A percentile compares a stretch with the other conserved stretches of the same genome.
phyloP scores from a whole-genome alignment of 2,888 invertebrate genomes.

The Volucella zonaria region DNA sequence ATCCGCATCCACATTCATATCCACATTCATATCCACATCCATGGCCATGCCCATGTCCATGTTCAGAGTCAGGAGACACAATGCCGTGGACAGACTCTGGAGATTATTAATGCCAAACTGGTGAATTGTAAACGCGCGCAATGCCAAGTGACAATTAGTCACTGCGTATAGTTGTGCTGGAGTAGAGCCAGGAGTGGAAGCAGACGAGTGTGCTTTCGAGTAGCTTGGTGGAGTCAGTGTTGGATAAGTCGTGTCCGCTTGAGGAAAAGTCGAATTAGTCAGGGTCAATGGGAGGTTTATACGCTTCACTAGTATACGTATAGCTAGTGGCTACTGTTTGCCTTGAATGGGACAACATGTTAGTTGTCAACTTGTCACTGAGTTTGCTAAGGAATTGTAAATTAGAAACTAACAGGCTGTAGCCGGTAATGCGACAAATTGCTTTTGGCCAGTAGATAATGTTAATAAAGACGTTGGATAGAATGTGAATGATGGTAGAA shows the following conservation, averaged over 20 bases:
- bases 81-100: slow-evolving; percentile 69
- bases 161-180: slow-evolving; percentile 64
- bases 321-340: slow-evolving; percentile 42
- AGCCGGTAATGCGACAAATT: slow-evolving; percentile 39
- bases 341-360: slow-evolving; percentile 11
- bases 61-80: slow-evolving; percentile 26
- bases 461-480: too few relatives aligned
- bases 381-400: slow-evolving; percentile 38
- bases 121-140: slow-evolving; percentile 55
- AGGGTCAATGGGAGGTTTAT: slow-evolving; percentile 62
- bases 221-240: too few relatives aligned
- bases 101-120: slow-evolving; percentile 67
- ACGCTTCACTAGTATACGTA: neutral
- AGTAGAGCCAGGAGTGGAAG: too few relatives aligned
- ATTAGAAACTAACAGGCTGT: slow-evolving; percentile 44
- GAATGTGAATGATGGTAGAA: too few relatives aligned
- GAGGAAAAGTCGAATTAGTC: slow-evolving; percentile 54
- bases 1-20: neutral
- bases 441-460: neutral
- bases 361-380: slow-evolving; percentile 39
- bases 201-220: too few relatives aligned
- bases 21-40: slow-evolving; percentile 9
- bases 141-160: slow-evolving; percentile 73
- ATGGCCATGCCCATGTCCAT: neutral
- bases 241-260: slow-evolving; percentile 51